Evolutionary conservation across 92 coral and sea anemone genomes (phyloP), one percentile per base, ranked within the genome.

Genomic region (Phenganax marumi): DNA sequence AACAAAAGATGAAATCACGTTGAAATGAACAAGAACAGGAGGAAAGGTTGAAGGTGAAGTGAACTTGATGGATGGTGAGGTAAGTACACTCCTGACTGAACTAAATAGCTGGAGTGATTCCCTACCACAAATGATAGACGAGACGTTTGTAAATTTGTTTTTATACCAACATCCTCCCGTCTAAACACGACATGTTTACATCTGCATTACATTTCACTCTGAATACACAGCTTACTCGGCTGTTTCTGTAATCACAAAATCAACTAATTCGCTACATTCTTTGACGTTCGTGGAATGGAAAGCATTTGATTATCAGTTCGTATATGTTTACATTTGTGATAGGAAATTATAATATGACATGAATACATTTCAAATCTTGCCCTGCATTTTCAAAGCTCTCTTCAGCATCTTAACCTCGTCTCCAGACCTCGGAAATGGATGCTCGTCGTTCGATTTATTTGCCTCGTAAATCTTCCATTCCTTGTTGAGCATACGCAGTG

Each of bases 321-420:
- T 21, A 2, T 0, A 0, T 56, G 63, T 56, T 56, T 3, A 56
- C n/a, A 14, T 2, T 7, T 56, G 63, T 2, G 22, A 1, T 56
- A 56, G 22, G 63, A 56, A 21, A 56, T 21, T 8, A n/a, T n/a
- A n/a, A n/a, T n/a, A n/a, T 48, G 6, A 16, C 77, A 23, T 49
- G 52, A 70, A 26, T 3, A 18, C 68, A 58, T 58, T 58, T 78
- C 52, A 61, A 49, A 78, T 78, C 57, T 61, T 48, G 19, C 72
- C 72, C 47, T 78, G 83, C 73, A 49, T 78, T 62, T 78, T 62
- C 60, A 78, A 62, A 23, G 73, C 83, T 61, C 83, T 85, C 75
- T 82, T 88, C 26, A 93, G 79, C 14, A 84, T 88, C 23, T 86
- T 87, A 16, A 93, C 92, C 73, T 93, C 97, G 46, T 93, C 97